Base-by-base conservation (phyloP, 2,113 vertebrate genomes). In the Chaetops frenatus region DNA sequence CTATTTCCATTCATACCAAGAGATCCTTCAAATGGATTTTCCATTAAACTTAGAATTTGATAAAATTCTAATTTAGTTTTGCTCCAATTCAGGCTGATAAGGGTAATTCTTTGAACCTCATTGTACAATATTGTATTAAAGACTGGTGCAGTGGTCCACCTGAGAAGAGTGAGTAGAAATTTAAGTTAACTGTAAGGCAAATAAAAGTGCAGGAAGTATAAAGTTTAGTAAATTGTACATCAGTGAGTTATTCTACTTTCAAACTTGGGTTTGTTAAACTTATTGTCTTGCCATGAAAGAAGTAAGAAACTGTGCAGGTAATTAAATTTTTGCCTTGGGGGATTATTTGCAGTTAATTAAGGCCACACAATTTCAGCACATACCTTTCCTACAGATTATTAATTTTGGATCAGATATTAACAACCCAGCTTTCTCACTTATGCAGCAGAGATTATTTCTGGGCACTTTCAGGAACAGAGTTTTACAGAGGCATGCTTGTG, bases 281-380 rank as follows among this genome's bases (percentile, higher is more conserved):
- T 97, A 92, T 76, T 97, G 96, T 97, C 76, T 92, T 86, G 93
- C 95, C 94, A 77, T 10, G 5, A 96, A 97, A 97, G 86, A 96
- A 86, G 84, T 70, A 90, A 94, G 95, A 98, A 97, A 92, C 96
- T 97, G 88, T 95, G 94, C 60, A 94, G 93, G 96, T 98, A 98
- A 98, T 98, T 98, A 98, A 98, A 97, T 97, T 97, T 97, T 98
- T 98, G 96, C 97, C 97, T 91, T 96, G 69, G 92, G 95, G 96
- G 95, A 97, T 97, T 98, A 97, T 97, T 97, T 98, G 95, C 96
- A 97, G 97, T 98, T 98, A 97, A 98, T 98, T 98, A 98, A 98
- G 98, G 93, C 78, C 95, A 95, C 90, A 95, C 88, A 96, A 92
- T 97, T 96, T 54, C 60, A 69, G 64, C 87, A 62, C 96, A 88